These are phyloP conservation scores for Drosophila nasuta DNA, from an alignment of 1,140 invertebrate genomes.

Conservation along the genomic window DNA sequence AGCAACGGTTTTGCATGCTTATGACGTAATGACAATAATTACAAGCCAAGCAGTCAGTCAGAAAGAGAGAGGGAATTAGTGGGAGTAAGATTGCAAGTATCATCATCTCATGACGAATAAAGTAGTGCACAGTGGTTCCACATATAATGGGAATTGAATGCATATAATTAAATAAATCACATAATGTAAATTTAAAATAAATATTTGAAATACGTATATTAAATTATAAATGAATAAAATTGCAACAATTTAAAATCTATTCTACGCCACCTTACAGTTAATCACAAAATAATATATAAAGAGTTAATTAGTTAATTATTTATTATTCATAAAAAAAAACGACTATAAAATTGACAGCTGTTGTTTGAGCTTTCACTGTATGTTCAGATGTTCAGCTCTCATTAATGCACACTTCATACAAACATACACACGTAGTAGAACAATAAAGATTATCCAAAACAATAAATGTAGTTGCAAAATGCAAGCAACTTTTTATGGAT, in stretches of 20 bases:
- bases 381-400: neutral
- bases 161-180: neutral
- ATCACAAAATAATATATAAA: too few relatives aligned
- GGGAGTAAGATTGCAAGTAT: conserved; percentile 24
- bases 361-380: conserved; percentile 1
- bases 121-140: conserved; percentile 25
- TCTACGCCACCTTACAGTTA: too few relatives aligned
- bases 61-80: conserved; percentile 16
- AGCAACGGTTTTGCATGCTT: conserved; percentile 51
- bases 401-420: neutral
- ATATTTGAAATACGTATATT: neutral
- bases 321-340: too few relatives aligned
- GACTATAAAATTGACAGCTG: neutral
- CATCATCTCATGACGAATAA: conserved; percentile 35
- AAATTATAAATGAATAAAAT: too few relatives aligned
- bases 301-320: neutral
- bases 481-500: conserved; percentile 17
- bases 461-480: conserved; percentile 22
- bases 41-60: conserved; percentile 33
- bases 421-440: neutral
- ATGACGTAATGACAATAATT: conserved; percentile 76
- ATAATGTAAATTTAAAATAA: neutral
- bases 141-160: neutral
- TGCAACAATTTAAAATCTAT: too few relatives aligned
- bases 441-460: conserved; percentile 12